Percentiles rank a stretch among this genome's conserved stretches.
These are phyloP conservation scores for Todiramphus saurophagus DNA, from an alignment of 2,113 vertebrate genomes.

Conservation along the genomic window DNA sequence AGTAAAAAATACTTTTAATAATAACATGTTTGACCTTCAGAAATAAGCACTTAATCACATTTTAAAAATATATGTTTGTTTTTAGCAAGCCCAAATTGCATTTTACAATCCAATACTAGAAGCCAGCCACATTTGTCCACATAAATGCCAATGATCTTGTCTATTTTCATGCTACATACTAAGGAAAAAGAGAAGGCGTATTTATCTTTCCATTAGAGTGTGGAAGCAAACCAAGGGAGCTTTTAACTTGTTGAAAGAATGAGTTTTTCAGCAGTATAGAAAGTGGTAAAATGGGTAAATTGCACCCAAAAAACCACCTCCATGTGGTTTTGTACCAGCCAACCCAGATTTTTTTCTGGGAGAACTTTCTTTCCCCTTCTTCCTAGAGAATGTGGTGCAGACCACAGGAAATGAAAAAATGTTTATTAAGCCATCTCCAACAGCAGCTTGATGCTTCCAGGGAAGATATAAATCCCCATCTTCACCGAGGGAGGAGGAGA, in stretches of 20 bases:
- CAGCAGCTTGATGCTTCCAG: neutral
- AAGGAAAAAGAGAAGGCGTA: neutral
- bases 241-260: neutral
- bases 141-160: neutral
- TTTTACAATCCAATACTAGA: neutral
- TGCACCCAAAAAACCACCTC: neutral
- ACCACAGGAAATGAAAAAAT: conserved; percentile 33
- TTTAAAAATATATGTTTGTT: neutral
- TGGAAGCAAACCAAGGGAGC: neutral
- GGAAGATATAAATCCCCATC: neutral
- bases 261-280: neutral
- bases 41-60: neutral
- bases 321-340: neutral
- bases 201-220: neutral
- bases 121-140: neutral
- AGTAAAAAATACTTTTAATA: neutral
- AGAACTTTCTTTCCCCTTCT: neutral
- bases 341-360: neutral
- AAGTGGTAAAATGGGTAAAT: neutral
- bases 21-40: neutral
- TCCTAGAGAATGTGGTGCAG: neutral
- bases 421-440: neutral
- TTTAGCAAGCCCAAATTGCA: neutral
- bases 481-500: neutral
- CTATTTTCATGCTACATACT: neutral